Percentiles rank a stretch among this genome's conserved stretches.
phyloP scores from a whole-genome alignment of 2,113 vertebrate genomes.

The Thunnus maccoyii region DNA sequence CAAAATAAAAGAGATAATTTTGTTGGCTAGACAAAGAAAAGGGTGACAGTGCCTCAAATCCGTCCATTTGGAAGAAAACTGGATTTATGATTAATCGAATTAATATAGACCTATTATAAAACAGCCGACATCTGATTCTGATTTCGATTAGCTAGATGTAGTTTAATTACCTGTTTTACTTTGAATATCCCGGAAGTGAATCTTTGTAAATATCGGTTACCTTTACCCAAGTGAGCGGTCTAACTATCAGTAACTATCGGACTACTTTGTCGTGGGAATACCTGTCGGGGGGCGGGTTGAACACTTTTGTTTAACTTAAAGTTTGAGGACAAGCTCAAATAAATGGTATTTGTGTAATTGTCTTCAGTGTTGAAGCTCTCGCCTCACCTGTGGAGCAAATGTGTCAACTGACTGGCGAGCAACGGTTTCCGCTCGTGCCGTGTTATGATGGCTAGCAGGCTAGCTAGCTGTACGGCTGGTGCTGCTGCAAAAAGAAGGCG shows the following conservation, averaged over 20 bases:
- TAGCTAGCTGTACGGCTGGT: slow-evolving; percentile 55
- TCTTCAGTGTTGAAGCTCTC: background rate
- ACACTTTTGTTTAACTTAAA: slow-evolving; percentile 2
- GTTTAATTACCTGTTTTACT: slow-evolving; percentile 23
- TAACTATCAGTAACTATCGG: slow-evolving; percentile 60
- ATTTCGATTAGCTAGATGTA: background rate
- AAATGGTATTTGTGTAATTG: slow-evolving; percentile 4
- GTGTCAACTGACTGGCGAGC: slow-evolving; percentile 33
- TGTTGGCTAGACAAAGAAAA: no score
- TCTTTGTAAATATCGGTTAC: rapidly evolving
- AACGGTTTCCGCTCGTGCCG: slow-evolving; percentile 65
- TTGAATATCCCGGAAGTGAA: background rate
- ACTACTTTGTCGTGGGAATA: slow-evolving; percentile 55
- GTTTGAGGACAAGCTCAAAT: background rate
- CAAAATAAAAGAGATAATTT: slow-evolving; percentile 18
- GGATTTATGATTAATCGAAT: no score
- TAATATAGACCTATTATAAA: background rate
- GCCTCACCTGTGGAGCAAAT: slow-evolving; percentile 28
- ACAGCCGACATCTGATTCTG: rapidly evolving
- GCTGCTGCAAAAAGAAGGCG: slow-evolving; percentile 37
- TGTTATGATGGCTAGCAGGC: slow-evolving; percentile 74
- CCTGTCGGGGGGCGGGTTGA: background rate
- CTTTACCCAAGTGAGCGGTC: slow-evolving; percentile 47
- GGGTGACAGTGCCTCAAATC: no score
- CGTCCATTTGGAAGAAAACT: background rate